Conservation (phyloP, 2,797 vertebrate genomes). For the Tenualosa ilisha region DNA sequence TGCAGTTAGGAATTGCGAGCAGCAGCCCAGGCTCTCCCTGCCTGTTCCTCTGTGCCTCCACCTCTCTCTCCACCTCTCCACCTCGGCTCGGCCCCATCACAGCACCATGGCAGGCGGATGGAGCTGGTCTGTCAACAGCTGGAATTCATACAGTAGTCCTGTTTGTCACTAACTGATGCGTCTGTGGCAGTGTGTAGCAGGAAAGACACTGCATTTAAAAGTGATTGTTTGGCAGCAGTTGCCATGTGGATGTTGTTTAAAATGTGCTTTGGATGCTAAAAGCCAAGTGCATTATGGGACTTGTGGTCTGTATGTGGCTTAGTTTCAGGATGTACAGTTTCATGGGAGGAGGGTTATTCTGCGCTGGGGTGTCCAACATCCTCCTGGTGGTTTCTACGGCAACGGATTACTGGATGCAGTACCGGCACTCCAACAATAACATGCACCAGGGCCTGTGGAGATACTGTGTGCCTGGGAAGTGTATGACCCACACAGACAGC, state of each 20-base stretch:
- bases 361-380: conserved; percentile 80
- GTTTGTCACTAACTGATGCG: neutral
- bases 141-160: neutral
- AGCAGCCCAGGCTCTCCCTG: neutral
- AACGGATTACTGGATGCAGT: conserved; percentile 86
- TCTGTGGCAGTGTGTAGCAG: neutral
- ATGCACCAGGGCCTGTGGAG: conserved; percentile 85
- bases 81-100: neutral
- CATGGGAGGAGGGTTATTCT: conserved; percentile 85
- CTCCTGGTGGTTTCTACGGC: conserved; percentile 83
- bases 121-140: neutral
- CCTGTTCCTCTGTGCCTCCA: no score
- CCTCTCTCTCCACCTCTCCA: neutral
- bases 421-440: conserved; percentile 79
- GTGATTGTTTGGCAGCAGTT: no score
- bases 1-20: neutral
- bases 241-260: neutral
- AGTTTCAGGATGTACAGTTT: conserved; percentile 81
- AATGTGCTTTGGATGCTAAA: neutral
- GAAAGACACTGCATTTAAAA: neutral
- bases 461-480: conserved; percentile 81
- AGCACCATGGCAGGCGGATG: neutral
- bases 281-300: neutral
- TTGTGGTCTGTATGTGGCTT: neutral
- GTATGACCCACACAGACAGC: conserved; percentile 78